Evolutionary conservation across 2,888 invertebrate genomes (phyloP).

Genomic region (Acleris sparsana): DNA sequence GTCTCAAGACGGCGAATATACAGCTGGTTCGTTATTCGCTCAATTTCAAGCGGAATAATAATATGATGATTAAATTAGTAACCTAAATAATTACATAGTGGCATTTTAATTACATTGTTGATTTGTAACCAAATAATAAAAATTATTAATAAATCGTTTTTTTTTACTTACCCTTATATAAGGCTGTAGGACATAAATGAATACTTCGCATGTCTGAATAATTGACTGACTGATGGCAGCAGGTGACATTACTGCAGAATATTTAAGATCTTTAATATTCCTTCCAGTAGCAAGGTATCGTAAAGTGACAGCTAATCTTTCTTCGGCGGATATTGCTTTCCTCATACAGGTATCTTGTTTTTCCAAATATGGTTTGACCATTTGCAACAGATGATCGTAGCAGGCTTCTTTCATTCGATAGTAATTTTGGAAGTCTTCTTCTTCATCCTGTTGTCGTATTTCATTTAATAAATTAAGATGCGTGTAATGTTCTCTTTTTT

Average conservation of each 20-base stretch:
- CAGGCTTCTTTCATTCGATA: conserved; percentile 37
- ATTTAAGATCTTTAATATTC: conserved; percentile 36
- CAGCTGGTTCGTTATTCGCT: conserved; percentile 11
- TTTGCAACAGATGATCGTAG: conserved; percentile 35
- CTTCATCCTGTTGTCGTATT: conserved; percentile 18
- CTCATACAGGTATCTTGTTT: conserved; percentile 30
- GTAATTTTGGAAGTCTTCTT: conserved; percentile 33
- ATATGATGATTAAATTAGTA: conserved; percentile 13
- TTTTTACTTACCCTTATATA: conserved; percentile 38
- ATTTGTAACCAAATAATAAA: conserved; percentile 33
- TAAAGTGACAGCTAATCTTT: conserved; percentile 30
- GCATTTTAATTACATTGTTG: conserved; percentile 27
- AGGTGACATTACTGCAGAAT: conserved; percentile 33
- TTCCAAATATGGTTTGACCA: conserved; percentile 32
- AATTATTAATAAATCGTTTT: conserved; percentile 23
- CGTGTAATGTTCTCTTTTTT: conserved; percentile 21
- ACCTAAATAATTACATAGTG: conserved; percentile 30
- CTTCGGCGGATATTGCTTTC: conserved; percentile 28
- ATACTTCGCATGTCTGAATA: conserved; percentile 36
- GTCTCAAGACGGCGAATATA: conserved; percentile 17
- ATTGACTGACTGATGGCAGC: conserved; percentile 27
- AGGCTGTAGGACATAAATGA: conserved; percentile 36
- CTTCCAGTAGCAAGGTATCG: conserved; percentile 30
- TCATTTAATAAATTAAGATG: conserved; percentile 32
- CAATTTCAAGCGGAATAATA: conserved; percentile 32